phyloP scores from a whole-genome alignment of 2,888 invertebrate genomes.

The Drosophila ezoana region DNA sequence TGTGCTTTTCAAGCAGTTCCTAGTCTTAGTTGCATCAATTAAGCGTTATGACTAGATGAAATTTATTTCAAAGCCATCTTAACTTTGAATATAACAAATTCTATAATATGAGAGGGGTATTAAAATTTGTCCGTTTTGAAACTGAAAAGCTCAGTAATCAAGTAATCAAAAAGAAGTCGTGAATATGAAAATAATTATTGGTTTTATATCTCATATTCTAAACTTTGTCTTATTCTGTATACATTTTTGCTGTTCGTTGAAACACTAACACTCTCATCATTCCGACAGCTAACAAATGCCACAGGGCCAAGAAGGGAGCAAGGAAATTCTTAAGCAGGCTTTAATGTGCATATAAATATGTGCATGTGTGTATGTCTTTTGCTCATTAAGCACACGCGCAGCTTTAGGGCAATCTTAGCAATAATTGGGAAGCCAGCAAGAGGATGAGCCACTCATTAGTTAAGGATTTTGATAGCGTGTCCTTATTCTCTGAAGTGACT shows the following conservation, averaged over 20 bases:
- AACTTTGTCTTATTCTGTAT: too few relatives aligned
- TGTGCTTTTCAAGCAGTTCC: background rate
- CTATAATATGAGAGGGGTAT: too few relatives aligned
- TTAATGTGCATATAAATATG: background rate
- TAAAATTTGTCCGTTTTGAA: too few relatives aligned
- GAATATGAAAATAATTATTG: too few relatives aligned
- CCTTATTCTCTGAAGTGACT: background rate
- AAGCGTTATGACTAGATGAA: background rate
- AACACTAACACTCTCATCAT: background rate
- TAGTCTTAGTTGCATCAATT: background rate
- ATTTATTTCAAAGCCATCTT: background rate
- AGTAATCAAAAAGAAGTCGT: too few relatives aligned
- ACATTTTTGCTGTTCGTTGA: background rate
- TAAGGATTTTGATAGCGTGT: slow-evolving; percentile 11
- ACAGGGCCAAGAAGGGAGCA: background rate
- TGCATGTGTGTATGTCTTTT: background rate
- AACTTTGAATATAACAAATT: background rate
- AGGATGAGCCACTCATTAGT: slow-evolving; percentile 16
- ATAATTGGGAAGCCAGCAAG: slow-evolving; percentile 5
- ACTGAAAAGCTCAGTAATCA: too few relatives aligned
- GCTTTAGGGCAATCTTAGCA: slow-evolving; percentile 2
- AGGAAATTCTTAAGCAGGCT: background rate
- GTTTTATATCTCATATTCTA: too few relatives aligned
- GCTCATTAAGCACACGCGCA: slow-evolving; percentile 11
- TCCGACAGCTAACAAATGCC: background rate